Percentiles rank a stretch among this genome's conserved stretches.
Conservation (phyloP, 2,888 invertebrate genomes). For the Drosophila stalkeri region DNA sequence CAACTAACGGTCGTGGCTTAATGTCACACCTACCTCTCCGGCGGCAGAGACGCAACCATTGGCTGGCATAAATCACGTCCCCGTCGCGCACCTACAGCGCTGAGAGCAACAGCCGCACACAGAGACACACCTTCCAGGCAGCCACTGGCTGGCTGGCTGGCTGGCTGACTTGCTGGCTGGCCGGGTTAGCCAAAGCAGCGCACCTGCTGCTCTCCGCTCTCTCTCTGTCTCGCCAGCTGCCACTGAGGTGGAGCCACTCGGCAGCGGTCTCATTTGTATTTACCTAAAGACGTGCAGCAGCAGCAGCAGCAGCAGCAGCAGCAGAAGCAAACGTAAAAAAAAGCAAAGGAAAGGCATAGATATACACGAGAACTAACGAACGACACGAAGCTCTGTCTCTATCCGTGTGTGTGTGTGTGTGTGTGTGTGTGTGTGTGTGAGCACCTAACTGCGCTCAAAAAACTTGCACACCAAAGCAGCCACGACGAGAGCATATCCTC, state of each 20-base stretch:
- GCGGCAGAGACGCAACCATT: conserved; percentile 85
- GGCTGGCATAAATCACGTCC: conserved; percentile 85
- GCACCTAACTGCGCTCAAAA: conserved; percentile 67
- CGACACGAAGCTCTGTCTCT: conserved; percentile 54
- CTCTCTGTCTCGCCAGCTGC: conserved; percentile 36
- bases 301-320: conserved; percentile 46
- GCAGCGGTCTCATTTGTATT: conserved; percentile 81
- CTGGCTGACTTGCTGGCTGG: conserved; percentile 46
- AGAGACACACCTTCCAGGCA: conserved; percentile 68
- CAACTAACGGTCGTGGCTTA: conserved; percentile 63
- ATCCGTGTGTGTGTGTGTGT: conserved; percentile 4
- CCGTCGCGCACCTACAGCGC: conserved; percentile 60
- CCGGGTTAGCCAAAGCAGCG: conserved; percentile 53
- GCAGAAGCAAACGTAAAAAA: conserved; percentile 46
- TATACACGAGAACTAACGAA: conserved; percentile 73
- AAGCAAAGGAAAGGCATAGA: conserved; percentile 26
- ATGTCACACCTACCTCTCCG: conserved; percentile 83
- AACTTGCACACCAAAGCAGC: conserved; percentile 47
- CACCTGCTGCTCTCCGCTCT: conserved; percentile 50
- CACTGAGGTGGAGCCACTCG: conserved; percentile 79
- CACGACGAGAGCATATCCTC: conserved; percentile 46
- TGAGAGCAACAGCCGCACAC: conserved; percentile 48
- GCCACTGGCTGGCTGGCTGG: conserved; percentile 54
- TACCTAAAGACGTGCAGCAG: conserved; percentile 72
- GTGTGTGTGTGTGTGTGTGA: conserved; percentile 33